phyloP scores from a whole-genome alignment of 1,140 invertebrate genomes.

The Dendrolimus kikuchii region DNA sequence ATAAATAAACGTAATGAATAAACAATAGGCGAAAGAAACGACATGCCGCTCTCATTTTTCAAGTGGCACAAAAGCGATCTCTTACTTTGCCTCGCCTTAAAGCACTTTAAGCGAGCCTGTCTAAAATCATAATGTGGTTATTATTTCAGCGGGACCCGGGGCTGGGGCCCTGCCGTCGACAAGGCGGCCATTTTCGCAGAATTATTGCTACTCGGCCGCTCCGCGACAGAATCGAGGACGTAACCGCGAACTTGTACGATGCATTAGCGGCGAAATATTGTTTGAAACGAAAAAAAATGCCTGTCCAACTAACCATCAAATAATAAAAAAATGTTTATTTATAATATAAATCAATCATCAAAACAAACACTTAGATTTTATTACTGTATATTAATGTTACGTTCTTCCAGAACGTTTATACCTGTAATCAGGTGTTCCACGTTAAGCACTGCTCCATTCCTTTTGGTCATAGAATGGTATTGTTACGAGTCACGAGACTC shows the following conservation, averaged over 20 bases:
- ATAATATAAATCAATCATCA: no score
- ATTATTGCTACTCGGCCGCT: constrained; percentile 59
- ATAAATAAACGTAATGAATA: constrained; percentile 12
- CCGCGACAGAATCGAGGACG: constrained; percentile 51
- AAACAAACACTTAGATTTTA: no score
- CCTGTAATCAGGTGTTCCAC: no score
- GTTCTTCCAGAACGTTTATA: no score
- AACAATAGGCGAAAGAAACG: constrained; percentile 23
- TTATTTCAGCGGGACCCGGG: constrained; percentile 52
- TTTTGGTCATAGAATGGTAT: no score
- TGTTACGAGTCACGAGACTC: no score
- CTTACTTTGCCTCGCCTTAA: constrained; percentile 44
- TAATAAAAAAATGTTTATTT: no score
- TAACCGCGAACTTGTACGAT: constrained; percentile 33
- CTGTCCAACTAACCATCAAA: constrained; percentile 6
- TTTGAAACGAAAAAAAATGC: constrained; percentile 30
- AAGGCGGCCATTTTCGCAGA: constrained; percentile 58
- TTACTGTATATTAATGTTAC: no score
- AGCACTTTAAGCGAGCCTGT: constrained; percentile 50
- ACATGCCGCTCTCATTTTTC: constrained; percentile 37
- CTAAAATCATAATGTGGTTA: constrained; percentile 64
- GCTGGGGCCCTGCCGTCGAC: constrained; percentile 51
- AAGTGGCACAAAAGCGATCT: constrained; percentile 32
- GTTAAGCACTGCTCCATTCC: no score
- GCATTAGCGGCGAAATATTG: constrained; percentile 53